Conservation (phyloP, 30 jellyfish, hydroid and myxozoan genomes). For the Catostylus mosaicus region DNA sequence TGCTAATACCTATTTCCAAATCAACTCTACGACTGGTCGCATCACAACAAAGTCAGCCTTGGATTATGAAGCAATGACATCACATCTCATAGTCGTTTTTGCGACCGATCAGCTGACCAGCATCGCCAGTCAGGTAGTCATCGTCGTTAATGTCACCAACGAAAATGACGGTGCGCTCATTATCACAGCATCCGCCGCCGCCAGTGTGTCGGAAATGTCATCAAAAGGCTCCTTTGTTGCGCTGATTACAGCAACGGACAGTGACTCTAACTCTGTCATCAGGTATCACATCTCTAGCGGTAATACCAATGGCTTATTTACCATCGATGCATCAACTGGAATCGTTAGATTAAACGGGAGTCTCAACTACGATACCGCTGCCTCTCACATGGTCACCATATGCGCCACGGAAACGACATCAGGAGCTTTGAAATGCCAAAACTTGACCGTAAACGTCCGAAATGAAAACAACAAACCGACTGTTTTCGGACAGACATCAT, state of each 20-base stretch:
- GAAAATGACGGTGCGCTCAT: constrained; percentile 66
- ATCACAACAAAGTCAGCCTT: constrained; percentile 47
- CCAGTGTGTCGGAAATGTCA: constrained; percentile 77
- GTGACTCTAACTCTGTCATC: constrained; percentile 53
- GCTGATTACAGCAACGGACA: constrained; percentile 60
- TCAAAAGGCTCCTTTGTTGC: constrained; percentile 66
- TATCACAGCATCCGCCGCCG: constrained; percentile 37
- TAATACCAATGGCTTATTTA: constrained; percentile 54
- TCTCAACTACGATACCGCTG: constrained; percentile 30
- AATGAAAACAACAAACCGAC: constrained; percentile 82
- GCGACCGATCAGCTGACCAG: constrained; percentile 75
- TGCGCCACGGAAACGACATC: constrained; percentile 65
- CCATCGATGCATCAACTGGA: constrained; percentile 81
- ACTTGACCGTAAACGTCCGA: constrained; percentile 43
- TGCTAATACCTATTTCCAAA: constrained; percentile 50
- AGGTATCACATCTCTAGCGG: constrained; percentile 56
- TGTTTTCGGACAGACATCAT: constrained; percentile 33
- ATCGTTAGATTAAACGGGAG: constrained; percentile 54
- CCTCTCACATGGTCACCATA: constrained; percentile 44
- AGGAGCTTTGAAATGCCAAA: constrained; percentile 36
- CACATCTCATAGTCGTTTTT: constrained; percentile 63
- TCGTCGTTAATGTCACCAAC: constrained; percentile 72
- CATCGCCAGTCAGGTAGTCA: constrained; percentile 44
- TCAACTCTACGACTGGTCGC: constrained; percentile 71
- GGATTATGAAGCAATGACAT: constrained; percentile 62